Evolutionary conservation across 2,113 vertebrate species (phyloP).

Genomic region (Oceanites oceanicus): DNA sequence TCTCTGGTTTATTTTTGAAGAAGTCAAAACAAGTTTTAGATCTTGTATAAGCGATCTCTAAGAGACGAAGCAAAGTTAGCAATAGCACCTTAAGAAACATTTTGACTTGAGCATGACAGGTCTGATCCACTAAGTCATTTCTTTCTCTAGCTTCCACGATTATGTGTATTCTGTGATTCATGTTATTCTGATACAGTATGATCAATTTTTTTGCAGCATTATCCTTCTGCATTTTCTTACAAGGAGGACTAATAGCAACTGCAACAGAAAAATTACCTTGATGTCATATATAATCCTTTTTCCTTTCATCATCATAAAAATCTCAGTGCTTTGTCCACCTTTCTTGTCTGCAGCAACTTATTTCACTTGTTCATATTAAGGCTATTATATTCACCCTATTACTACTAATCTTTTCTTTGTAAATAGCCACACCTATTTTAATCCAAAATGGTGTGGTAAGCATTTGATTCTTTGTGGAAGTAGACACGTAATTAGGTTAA

Average conservation of each 20-base stretch:
- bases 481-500: conserved; percentile 90
- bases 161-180: background rate
- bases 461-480: conserved; percentile 90
- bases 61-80: background rate
- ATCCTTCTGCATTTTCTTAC: background rate
- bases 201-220: background rate
- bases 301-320: conserved; percentile 84
- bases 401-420: conserved; percentile 93
- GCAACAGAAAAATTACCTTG: conserved; percentile 54
- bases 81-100: background rate
- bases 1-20: background rate
- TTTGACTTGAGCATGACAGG: background rate
- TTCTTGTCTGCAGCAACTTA: conserved; percentile 87
- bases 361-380: conserved; percentile 86
- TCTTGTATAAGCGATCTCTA: background rate
- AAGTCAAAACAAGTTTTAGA: background rate
- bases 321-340: conserved; percentile 83
- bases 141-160: background rate
- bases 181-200: background rate
- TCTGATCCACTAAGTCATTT: background rate
- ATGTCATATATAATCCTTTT: conserved; percentile 84
- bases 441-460: conserved; percentile 80
- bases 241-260: conserved; percentile 60
- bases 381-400: conserved; percentile 90
- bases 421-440: conserved; percentile 94